phyloP scores from a whole-genome alignment of 2,113 vertebrate species.

The Dipodomys stephensi region DNA sequence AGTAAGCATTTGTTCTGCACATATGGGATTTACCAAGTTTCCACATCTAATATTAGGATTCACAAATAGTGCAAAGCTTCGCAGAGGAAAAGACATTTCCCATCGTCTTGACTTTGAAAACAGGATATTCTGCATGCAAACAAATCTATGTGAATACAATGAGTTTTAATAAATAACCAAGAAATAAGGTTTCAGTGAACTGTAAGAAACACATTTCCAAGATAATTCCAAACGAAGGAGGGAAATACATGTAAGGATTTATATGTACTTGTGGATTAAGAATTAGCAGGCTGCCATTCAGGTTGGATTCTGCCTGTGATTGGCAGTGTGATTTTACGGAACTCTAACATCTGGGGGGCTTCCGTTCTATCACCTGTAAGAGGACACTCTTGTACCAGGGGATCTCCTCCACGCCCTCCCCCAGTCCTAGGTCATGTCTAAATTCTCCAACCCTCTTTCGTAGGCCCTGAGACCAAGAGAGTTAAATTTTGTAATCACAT shows the following conservation, averaged over 20 bases:
- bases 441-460: conserved; percentile 25
- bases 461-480: background rate
- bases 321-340: background rate
- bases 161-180: conserved; percentile 69
- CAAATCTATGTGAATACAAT: conserved; percentile 36
- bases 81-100: conserved; percentile 61
- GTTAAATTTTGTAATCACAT: background rate
- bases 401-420: background rate
- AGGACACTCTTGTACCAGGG: background rate
- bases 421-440: background rate
- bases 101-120: conserved; percentile 68
- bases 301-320: background rate
- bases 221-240: conserved; percentile 47
- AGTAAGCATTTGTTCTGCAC: conserved; percentile 79
- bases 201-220: conserved; percentile 54
- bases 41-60: conserved; percentile 79
- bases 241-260: conserved; percentile 42
- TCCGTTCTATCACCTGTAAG: background rate
- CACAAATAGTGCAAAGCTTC: conserved; percentile 60
- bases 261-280: background rate
- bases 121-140: conserved; percentile 72
- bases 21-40: conserved; percentile 75
- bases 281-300: background rate
- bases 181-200: conserved; percentile 54
- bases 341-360: background rate